Conservation (phyloP, 2,797 vertebrate species). For the Lithobates pipiens region DNA sequence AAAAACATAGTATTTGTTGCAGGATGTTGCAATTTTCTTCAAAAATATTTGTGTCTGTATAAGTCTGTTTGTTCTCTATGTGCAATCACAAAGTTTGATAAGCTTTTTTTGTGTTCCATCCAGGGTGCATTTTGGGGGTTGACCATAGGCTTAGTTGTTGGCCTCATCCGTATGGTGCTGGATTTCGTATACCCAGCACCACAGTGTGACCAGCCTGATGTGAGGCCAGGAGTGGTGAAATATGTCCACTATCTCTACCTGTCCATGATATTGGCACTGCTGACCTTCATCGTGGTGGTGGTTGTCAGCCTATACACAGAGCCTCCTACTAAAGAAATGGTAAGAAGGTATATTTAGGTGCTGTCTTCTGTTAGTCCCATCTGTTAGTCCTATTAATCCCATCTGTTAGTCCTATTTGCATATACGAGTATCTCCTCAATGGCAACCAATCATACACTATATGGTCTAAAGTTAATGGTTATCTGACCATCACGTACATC, state of each 20-base stretch:
- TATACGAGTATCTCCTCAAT: neutral
- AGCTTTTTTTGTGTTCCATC: neutral
- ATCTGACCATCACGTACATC: neutral
- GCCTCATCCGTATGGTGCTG: conserved; percentile 84
- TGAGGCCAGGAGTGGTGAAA: conserved; percentile 82
- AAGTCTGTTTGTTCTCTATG: too few relatives aligned
- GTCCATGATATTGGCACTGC: conserved; percentile 84
- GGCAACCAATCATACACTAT: neutral
- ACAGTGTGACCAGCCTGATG: conserved; percentile 81
- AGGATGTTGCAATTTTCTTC: too few relatives aligned
- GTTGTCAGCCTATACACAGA: conserved; percentile 84
- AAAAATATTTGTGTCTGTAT: too few relatives aligned
- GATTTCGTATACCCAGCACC: conserved; percentile 89
- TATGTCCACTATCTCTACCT: conserved; percentile 94
- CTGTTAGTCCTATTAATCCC: too few relatives aligned
- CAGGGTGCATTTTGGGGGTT: conserved; percentile 95
- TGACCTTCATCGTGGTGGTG: conserved; percentile 80
- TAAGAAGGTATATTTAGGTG: conserved; percentile 65
- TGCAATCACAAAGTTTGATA: neutral
- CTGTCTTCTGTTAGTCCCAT: neutral
- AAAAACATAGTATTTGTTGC: too few relatives aligned
- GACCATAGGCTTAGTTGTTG: conserved; percentile 80
- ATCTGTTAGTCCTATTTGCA: neutral
- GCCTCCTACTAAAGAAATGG: conserved; percentile 84
- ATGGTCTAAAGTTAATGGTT: too few relatives aligned